These are phyloP conservation scores for Spodoptera littoralis DNA, from an alignment of 2,888 invertebrate species.

Conservation along the genomic window DNA sequence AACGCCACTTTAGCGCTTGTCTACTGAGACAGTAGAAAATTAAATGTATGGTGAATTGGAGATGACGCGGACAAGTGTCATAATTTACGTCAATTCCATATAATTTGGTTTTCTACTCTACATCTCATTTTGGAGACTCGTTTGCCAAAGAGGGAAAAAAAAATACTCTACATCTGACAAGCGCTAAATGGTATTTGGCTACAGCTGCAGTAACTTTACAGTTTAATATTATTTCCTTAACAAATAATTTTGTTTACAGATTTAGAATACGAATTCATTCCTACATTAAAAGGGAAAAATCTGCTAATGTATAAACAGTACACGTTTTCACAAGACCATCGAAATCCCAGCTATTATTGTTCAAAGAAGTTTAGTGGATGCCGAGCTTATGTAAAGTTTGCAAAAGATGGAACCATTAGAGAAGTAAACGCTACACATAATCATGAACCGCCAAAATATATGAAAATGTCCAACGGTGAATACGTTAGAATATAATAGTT, in stretches of 20 bases:
- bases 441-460: slow-evolving; percentile 53
- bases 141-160: too few relatives aligned
- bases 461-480: slow-evolving; percentile 22
- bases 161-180: too few relatives aligned
- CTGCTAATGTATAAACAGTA: slow-evolving; percentile 49
- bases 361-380: slow-evolving; percentile 53
- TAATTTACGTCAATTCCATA: too few relatives aligned
- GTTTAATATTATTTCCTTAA: too few relatives aligned
- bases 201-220: too few relatives aligned
- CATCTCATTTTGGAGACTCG: too few relatives aligned
- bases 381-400: slow-evolving; percentile 53
- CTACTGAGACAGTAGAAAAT: too few relatives aligned
- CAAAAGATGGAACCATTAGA: slow-evolving; percentile 34
- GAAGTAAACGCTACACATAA: slow-evolving; percentile 22
- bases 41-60: too few relatives aligned
- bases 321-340: slow-evolving; percentile 53
- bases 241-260: slow-evolving; percentile 32
- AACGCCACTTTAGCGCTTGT: too few relatives aligned
- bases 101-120: too few relatives aligned
- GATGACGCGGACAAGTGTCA: too few relatives aligned
- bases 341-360: slow-evolving; percentile 50
- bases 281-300: slow-evolving; percentile 49
- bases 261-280: slow-evolving; percentile 49
- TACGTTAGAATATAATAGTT: slow-evolving; percentile 33
- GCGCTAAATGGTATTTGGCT: too few relatives aligned